phyloP scores from a whole-genome alignment of 2,113 vertebrate genomes.

The Dolichallabes microphthalmus region DNA sequence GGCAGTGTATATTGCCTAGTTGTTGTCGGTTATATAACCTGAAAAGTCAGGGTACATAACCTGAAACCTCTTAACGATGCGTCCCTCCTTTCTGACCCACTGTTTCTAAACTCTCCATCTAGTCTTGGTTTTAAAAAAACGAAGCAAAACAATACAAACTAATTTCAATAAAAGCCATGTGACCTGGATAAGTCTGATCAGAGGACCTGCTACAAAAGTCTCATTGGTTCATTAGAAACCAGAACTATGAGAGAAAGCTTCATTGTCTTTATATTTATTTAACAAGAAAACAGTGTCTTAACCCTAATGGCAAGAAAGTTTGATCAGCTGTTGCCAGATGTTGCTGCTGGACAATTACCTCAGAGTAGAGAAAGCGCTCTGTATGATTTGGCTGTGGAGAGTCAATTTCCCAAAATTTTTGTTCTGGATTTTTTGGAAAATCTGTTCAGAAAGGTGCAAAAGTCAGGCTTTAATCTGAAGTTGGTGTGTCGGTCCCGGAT shows the following conservation, averaged over 20 bases:
- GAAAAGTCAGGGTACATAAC: neutral
- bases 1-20: too few species aligned
- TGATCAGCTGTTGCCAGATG: neutral
- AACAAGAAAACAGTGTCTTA: neutral
- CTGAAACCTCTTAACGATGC: neutral
- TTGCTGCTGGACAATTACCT: neutral
- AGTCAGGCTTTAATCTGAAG: slow-evolving; percentile 8
- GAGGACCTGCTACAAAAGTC: neutral
- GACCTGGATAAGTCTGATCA: neutral
- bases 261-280: neutral
- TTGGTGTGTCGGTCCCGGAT: neutral
- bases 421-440: too few species aligned
- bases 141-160: neutral
- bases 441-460: neutral
- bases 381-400: neutral
- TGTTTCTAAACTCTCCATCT: neutral
- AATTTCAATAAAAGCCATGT: neutral
- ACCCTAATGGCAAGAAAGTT: neutral
- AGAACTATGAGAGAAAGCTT: neutral
- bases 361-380: neutral
- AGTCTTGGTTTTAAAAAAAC: neutral
- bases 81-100: neutral
- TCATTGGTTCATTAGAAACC: neutral
- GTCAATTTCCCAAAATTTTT: neutral
- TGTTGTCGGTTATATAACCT: neutral